Base-by-base conservation (phyloP, 2,888 invertebrate genomes). In the Pseudanteris insignis region DNA sequence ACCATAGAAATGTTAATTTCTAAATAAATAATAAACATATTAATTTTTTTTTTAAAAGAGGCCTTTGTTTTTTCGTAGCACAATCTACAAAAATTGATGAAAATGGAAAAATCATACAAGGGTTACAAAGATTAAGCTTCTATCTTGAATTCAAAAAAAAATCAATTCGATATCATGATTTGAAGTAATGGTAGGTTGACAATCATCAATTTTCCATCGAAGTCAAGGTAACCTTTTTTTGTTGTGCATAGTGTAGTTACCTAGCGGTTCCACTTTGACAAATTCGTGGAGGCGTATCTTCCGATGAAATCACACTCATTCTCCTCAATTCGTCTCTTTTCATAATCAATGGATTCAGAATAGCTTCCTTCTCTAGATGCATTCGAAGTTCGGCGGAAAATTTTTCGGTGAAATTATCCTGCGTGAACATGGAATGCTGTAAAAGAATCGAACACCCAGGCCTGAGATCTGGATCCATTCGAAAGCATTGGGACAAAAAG, bases 341-440 rank as follows among this genome's bases (percentile, higher is more conserved):
- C 13, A 81, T 65, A 36, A 84, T 67, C 14, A 86, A 70, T 1
- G 84, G 84, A 72, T 85, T 85, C 3, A 71, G 82, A 70, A 84
- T 83, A 60, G 85, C 83, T 70, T 89, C 88, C 68, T 85, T 85
- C 21, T 86, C 85, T 7, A 89, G 83, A 74, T 85, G 86, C 58
- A 85, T 84, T 32, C 86, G 79, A 2, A 91, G 78, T 60, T 88
- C 86, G 0, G 84, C 85, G n/a, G 87, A 82, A 72, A 89, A 90
- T 55, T 81, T 84, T 12, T 88, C 87, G 4, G 85, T 82, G 68
- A 90, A 90, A 13, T 84, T 82, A 37, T 90, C 89, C 58, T 85
- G 83, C 1, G 81, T 82, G 74, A 91, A 90, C 70, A 88, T 87
- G 55, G 80, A 77, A 72, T 89, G 89, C 33, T 86, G 83, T 5